Evolutionary conservation across 2,113 vertebrate species (phyloP), one percentile per base, ranked within the genome.

Genomic region (Cyprinodon brontotheroides): DNA sequence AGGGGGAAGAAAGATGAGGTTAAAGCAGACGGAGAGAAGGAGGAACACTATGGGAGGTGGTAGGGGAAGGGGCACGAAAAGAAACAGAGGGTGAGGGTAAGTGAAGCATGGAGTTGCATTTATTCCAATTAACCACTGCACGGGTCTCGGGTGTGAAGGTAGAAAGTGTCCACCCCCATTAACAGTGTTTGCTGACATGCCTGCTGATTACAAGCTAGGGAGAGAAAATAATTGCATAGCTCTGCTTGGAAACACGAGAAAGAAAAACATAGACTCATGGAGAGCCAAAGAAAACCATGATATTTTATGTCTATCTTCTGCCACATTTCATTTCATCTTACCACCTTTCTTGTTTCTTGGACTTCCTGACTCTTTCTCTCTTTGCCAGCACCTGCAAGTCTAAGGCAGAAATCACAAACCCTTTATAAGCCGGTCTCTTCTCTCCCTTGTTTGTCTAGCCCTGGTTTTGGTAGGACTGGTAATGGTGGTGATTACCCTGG

Each of bases 41-140:
- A 81, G 59, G 38, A 70, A 60, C 63, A 76, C 63, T 70, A 66
- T 29, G 14, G 36, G 68, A 66, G 73, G 64, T 79, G 41, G 48
- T 40, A 63, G 20, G 81, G 41, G 45, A 47, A 61, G 20, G 77
- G 84, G 68, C 64, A 57, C 50, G 71, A 80, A 75, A 71, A 65
- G 74, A 68, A 83, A 85, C 68, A 85, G 77, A 88, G 81, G 75
- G 81, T 87, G 81, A 82, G 76, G 77, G 69, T 85, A 92, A 94
- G 92, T 90, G 90, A 93, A 91, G 90, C 93, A 80, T 93, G 88
- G 89, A 91, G 84, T 91, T 90, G 89, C 87, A 91, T 94, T 93
- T 89, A 89, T 93, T 89, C 92, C 93, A 94, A 94, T 94, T 94
- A 94, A 89, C 91, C 83, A 87, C 91, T 89, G 89, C 88, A 86